These are phyloP conservation scores for Oxycera nigricornis DNA, from an alignment of 2,888 invertebrate species.

Conservation along the genomic window DNA sequence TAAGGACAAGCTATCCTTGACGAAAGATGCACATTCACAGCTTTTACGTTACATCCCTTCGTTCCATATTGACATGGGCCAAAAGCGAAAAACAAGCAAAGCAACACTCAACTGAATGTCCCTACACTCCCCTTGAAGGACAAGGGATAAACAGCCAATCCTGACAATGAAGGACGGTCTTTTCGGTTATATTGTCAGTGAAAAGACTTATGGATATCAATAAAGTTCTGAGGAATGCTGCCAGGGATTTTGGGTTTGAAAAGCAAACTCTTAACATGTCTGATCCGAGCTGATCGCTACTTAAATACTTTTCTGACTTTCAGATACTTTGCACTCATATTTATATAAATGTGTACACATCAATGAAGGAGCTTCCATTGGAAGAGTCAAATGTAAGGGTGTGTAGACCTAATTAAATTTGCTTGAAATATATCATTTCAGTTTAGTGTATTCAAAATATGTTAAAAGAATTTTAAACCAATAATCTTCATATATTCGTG, in stretches of 20 bases:
- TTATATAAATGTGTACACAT: no score
- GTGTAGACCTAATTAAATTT: no score
- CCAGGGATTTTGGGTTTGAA: not conserved
- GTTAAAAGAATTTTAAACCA: no score
- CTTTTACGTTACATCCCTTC: not conserved
- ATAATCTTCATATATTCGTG: no score
- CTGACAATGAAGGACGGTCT: constrained; percentile 7
- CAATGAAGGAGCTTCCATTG: no score
- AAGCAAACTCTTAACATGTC: constrained; percentile 11
- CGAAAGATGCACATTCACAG: constrained; percentile 9
- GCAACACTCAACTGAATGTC: constrained; percentile 14
- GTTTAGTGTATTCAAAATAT: no score
- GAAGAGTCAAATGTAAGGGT: no score
- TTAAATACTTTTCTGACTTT: no score
- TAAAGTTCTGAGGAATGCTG: constrained; percentile 15
- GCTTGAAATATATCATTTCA: no score
- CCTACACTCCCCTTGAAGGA: not conserved
- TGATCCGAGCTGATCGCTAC: constrained; percentile 25
- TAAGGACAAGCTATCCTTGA: not conserved
- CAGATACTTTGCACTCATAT: no score
- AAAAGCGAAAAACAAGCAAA: not conserved
- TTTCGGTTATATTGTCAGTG: not conserved
- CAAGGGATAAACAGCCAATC: constrained; percentile 28
- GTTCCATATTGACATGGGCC: not conserved
- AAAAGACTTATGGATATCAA: constrained; percentile 22